Conservation (phyloP, 2,888 invertebrate species). For the Mimumesa dahlbomi region DNA sequence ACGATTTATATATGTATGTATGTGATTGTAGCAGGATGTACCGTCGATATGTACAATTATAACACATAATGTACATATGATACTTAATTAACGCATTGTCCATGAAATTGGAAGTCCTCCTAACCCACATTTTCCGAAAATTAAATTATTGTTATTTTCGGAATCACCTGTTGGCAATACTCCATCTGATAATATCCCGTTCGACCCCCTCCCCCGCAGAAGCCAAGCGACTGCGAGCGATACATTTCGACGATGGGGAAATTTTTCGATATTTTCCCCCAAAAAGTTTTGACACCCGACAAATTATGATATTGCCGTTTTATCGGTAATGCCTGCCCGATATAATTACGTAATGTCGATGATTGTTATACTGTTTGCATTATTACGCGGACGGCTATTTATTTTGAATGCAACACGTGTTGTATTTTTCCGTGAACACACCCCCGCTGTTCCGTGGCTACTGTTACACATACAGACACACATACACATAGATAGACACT, state of each 20-base stretch:
- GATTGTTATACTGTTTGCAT: slow-evolving; percentile 56
- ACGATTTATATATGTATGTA: slow-evolving; percentile 40
- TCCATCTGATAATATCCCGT: slow-evolving; percentile 64
- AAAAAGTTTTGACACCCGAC: slow-evolving; percentile 56
- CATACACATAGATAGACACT: too few species aligned
- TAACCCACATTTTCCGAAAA: slow-evolving; percentile 60
- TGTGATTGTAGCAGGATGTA: slow-evolving; percentile 29
- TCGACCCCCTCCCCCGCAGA: slow-evolving; percentile 56
- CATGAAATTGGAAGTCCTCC: slow-evolving; percentile 57
- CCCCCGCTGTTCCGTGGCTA: too few species aligned
- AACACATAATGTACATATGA: slow-evolving; percentile 21
- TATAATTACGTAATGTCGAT: slow-evolving; percentile 56
- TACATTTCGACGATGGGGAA: slow-evolving; percentile 52
- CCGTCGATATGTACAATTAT: slow-evolving; percentile 21
- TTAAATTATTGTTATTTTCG: slow-evolving; percentile 66
- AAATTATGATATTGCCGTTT: slow-evolving; percentile 54
- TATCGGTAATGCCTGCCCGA: slow-evolving; percentile 45
- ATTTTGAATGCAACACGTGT: slow-evolving; percentile 56
- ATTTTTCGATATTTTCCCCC: slow-evolving; percentile 61
- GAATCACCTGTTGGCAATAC: slow-evolving; percentile 67
- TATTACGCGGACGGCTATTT: slow-evolving; percentile 48
- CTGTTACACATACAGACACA: too few species aligned
- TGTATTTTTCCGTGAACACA: slow-evolving; percentile 51
- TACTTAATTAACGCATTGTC: slow-evolving; percentile 60
- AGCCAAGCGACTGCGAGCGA: slow-evolving; percentile 45